These are phyloP conservation scores for Hirundo rustica DNA, from an alignment of 2,797 vertebrate species.

Conservation along the genomic window DNA sequence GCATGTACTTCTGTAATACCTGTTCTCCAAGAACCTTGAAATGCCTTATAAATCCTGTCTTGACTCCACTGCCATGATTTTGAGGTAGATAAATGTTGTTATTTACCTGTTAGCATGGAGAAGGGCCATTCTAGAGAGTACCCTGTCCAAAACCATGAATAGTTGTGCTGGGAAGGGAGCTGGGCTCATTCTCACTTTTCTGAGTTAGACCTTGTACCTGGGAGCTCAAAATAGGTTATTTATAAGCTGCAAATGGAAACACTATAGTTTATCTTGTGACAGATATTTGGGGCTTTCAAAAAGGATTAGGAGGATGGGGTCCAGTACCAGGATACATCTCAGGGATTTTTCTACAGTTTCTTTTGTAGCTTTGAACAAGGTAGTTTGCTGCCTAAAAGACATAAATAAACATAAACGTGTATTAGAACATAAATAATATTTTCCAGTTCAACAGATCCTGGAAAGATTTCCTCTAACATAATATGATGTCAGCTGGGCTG, in stretches of 20 bases:
- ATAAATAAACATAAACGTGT: neutral
- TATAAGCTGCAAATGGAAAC: conserved; percentile 6
- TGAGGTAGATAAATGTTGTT: neutral
- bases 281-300: neutral
- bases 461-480: neutral
- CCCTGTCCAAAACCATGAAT: neutral
- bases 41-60: neutral
- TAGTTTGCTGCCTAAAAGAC: neutral
- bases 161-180: neutral
- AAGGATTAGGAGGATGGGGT: neutral
- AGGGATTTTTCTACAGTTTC: neutral
- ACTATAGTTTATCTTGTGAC: neutral
- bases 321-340: neutral
- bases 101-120: neutral
- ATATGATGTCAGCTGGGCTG: neutral
- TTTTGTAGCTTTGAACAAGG: neutral
- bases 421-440: neutral
- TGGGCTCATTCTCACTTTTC: neutral
- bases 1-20: neutral
- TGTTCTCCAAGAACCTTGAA: neutral
- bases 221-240: neutral
- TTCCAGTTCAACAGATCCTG: neutral
- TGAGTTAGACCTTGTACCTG: neutral
- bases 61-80: neutral
- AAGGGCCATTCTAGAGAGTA: neutral